A percentile compares a stretch with the other conserved stretches of the same genome.
phyloP scores from a whole-genome alignment of 1,140 invertebrate genomes.

The Brachystomella parvula region DNA sequence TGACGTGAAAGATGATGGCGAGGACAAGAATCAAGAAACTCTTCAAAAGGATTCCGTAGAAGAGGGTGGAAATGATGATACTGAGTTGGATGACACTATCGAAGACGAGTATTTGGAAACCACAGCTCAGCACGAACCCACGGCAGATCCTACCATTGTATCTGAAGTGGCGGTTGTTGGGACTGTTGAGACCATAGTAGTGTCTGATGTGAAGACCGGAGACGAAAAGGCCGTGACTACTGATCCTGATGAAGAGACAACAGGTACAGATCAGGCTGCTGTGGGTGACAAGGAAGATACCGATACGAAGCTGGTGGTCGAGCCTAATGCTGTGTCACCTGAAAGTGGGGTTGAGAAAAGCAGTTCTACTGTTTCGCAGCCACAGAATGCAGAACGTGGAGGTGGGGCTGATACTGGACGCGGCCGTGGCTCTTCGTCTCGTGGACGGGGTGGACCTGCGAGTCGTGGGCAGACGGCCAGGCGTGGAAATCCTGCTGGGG shows the following conservation, averaged over 20 bases:
- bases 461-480: too few relatives aligned
- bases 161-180: slow-evolving; percentile 5
- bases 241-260: background rate
- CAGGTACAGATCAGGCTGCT: background rate
- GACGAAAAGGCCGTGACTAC: background rate
- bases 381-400: background rate
- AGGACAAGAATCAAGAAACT: background rate
- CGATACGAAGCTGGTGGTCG: slow-evolving; percentile 7
- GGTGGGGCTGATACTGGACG: slow-evolving; percentile 5
- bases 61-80: slow-evolving; percentile 3
- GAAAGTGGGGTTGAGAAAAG: too few relatives aligned
- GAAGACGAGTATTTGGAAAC: background rate
- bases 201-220: background rate
- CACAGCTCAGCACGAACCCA: background rate
- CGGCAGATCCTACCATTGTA: background rate
- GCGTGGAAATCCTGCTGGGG: too few relatives aligned
- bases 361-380: background rate
- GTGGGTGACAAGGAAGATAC: background rate
- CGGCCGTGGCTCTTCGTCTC: slow-evolving; percentile 9
- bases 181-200: background rate
- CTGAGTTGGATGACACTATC: background rate
- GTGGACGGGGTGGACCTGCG: too few relatives aligned
- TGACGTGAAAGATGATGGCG: background rate
- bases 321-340: too few relatives aligned
- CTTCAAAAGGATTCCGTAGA: background rate